Evolutionary conservation across 1,140 invertebrate genomes (phyloP), one percentile per base, ranked within the genome.

Genomic region (Heliothis subflexa): DNA sequence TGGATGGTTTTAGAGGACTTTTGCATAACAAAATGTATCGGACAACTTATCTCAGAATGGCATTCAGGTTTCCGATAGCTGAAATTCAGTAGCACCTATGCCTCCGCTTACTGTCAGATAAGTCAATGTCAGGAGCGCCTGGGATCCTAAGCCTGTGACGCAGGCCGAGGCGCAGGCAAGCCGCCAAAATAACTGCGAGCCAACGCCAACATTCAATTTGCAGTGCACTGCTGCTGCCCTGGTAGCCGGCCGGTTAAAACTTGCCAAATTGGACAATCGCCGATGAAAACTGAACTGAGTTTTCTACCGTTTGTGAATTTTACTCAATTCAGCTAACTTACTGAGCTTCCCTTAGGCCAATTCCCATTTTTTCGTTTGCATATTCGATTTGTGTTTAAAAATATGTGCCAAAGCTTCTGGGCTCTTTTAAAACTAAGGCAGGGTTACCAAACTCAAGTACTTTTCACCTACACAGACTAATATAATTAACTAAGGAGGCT

Each of bases 181-280:
- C 78, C 78, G 84, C 82, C 85, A 83, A 83, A 86, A 82, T 84
- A 86, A 84, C 80, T 74, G 81, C 80, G 72, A 49, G 71, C 76
- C 52, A 28, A 75, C 81, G 83, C 85, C 85, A 84, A 86, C 78
- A 86, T 84, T 86, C 80, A 84, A 86, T 86, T 83, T 84, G 80
- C 83, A 73, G 78, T 81, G 81, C 85, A 79, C 81, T 86, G 74
- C 82, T 81, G 78, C 79, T n/a, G 64, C 50, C 62, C 78, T 78
- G 78, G 72, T 83, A 79, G 47, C 75, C 72, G 52, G 78, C 55
- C 68, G 73, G 78, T 78, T 80, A 77, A 81, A 82, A 84, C 77
- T 78, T 83, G 81, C 81, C 81, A 85, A 85, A 84, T 80, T 79
- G 81, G 78, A 84, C 79, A 78, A 82, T 77, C 50, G 71, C 25